Conservation (phyloP, 2,888 invertebrate species). For the Glaucopsyche alexis region DNA sequence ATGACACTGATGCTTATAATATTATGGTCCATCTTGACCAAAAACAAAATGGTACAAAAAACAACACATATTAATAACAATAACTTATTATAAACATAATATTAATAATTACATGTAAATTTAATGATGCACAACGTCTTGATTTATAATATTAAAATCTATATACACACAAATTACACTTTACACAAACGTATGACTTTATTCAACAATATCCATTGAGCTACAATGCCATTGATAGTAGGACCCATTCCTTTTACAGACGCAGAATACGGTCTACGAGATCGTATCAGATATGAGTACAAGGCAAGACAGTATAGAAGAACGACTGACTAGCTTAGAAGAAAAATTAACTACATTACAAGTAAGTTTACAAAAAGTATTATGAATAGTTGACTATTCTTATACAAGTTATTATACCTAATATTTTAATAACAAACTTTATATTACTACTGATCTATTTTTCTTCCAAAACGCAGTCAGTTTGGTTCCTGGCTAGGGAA, state of each 20-base stretch:
- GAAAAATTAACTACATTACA: constrained; percentile 93
- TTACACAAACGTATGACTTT: constrained; percentile 53
- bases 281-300: constrained; percentile 98
- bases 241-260: constrained; percentile 86
- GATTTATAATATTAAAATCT: not conserved
- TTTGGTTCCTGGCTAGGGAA: too few relatives aligned
- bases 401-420: too few relatives aligned
- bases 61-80: too few relatives aligned
- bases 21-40: too few relatives aligned
- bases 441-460: too few relatives aligned
- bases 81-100: too few relatives aligned
- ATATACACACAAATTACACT: constrained; percentile 41
- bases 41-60: too few relatives aligned
- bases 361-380: constrained; percentile 56
- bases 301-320: constrained; percentile 95
- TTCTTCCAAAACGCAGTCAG: too few relatives aligned
- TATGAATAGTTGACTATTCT: not conserved
- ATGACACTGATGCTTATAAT: not conserved
- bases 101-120: too few relatives aligned
- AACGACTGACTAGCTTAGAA: constrained; percentile 94
- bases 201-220: constrained; percentile 61
- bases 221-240: constrained; percentile 78
- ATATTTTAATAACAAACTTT: too few relatives aligned
- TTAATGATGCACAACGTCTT: too few relatives aligned
- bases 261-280: constrained; percentile 98